A percentile compares a stretch with the other conserved stretches of the same genome.
These are phyloP conservation scores for Cordilura impudica DNA, from an alignment of 2,888 invertebrate genomes.

Conservation along the genomic window DNA sequence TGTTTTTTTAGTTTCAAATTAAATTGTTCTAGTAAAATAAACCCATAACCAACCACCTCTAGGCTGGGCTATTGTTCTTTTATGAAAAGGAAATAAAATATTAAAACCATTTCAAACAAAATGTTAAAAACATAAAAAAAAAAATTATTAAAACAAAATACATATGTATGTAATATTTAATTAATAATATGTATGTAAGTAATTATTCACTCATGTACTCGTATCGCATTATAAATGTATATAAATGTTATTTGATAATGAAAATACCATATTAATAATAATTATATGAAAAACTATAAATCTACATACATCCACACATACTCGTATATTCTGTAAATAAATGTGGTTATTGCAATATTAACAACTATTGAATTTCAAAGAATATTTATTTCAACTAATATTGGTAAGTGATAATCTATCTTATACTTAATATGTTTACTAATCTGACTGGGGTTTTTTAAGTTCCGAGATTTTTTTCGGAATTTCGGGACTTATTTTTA, in stretches of 20 bases:
- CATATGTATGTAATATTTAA: not conserved
- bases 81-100: not conserved
- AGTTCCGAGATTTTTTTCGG: too few relatives aligned
- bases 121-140: not conserved
- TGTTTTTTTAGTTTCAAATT: not conserved
- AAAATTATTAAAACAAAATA: not conserved
- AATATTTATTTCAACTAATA: not conserved
- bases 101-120: not conserved
- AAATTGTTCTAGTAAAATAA: not conserved
- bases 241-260: not conserved
- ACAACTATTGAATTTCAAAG: not conserved
- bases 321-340: conserved; percentile 49
- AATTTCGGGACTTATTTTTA: too few relatives aligned
- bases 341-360: conserved; percentile 30
- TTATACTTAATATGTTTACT: too few relatives aligned
- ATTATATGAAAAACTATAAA: not conserved
- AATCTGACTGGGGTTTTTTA: too few relatives aligned
- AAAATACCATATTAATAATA: not conserved
- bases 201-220: not conserved
- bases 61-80: conserved; percentile 4
- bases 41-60: conserved; percentile 19
- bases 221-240: not conserved
- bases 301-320: too few relatives aligned
- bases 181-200: too few relatives aligned
- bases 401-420: too few relatives aligned